Conservation (phyloP, 2,888 invertebrate genomes). For the Limulus polyphemus region DNA sequence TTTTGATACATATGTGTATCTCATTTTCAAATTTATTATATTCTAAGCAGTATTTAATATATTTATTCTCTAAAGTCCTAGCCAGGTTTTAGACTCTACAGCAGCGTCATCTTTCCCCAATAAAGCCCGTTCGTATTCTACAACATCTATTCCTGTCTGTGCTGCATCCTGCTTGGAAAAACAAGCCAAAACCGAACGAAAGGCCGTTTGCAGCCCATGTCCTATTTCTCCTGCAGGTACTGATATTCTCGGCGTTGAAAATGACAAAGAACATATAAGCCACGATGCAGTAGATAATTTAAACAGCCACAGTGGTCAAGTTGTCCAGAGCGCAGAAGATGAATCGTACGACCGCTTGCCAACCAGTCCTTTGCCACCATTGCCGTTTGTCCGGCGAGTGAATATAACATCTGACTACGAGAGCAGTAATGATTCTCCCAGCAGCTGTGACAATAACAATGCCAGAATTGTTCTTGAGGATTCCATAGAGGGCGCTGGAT, state of each 20-base stretch:
- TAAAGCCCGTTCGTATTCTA: conserved; percentile 30
- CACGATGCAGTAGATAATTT: too few relatives aligned
- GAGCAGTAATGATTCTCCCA: conserved; percentile 39
- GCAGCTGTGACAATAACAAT: conserved; percentile 28
- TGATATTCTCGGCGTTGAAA: conserved; percentile 14
- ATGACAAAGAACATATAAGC: background rate
- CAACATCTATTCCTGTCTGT: conserved; percentile 31
- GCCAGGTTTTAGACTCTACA: too few relatives aligned
- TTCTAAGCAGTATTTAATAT: too few relatives aligned
- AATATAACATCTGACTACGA: conserved; percentile 33
- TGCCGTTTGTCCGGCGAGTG: conserved; percentile 19
- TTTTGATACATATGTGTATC: too few relatives aligned
- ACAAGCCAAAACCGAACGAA: conserved; percentile 32
- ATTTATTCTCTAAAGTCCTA: too few relatives aligned
- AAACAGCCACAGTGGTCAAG: conserved; percentile 6
- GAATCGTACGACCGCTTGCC: conserved; percentile 12
- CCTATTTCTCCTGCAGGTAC: conserved; percentile 31
- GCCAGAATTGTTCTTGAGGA: conserved; percentile 1
- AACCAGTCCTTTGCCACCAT: conserved; percentile 9
- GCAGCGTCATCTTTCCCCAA: too few relatives aligned
- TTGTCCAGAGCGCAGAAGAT: conserved; percentile 20
- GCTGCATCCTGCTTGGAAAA: conserved; percentile 12
- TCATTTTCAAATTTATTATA: too few relatives aligned
- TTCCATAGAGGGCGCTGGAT: background rate
- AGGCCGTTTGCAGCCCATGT: conserved; percentile 33